Evolutionary conservation across 2,888 invertebrate species (phyloP).

Genomic region (Nomada fucata): DNA sequence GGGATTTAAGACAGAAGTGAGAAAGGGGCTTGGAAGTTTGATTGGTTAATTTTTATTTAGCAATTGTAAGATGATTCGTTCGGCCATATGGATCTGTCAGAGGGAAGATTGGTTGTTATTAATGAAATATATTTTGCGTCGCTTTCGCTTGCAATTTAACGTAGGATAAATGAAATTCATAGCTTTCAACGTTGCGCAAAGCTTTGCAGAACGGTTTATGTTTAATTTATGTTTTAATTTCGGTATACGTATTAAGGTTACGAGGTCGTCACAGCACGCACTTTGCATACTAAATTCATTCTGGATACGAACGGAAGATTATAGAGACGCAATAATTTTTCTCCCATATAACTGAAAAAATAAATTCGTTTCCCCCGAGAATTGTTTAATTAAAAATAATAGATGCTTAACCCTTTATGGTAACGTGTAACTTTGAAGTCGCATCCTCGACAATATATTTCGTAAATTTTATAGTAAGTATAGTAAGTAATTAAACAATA

Average conservation of each 20-base stretch:
- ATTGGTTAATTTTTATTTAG: too few relatives aligned
- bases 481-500: too few relatives aligned
- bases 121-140: neutral
- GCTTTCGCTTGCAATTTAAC: neutral
- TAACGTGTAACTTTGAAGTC: too few relatives aligned
- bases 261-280: neutral
- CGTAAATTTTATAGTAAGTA: too few relatives aligned
- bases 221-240: constrained; percentile 14
- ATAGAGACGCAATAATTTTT: constrained; percentile 8
- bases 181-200: neutral
- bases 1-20: too few relatives aligned
- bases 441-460: too few relatives aligned
- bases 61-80: too few relatives aligned
- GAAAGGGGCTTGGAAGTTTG: too few relatives aligned
- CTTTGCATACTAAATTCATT: constrained; percentile 27
- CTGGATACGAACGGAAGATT: constrained; percentile 18
- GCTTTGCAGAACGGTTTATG: neutral
- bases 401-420: too few relatives aligned
- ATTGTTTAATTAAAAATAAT: too few relatives aligned
- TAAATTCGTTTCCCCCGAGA: too few relatives aligned
- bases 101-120: neutral
- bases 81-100: too few relatives aligned
- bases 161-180: neutral
- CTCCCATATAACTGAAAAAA: neutral
- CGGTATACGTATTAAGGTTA: constrained; percentile 11